Percentiles rank a stretch among this genome's conserved stretches.
Conservation (phyloP, 2,797 vertebrate genomes). For the Diplodus sargus region DNA sequence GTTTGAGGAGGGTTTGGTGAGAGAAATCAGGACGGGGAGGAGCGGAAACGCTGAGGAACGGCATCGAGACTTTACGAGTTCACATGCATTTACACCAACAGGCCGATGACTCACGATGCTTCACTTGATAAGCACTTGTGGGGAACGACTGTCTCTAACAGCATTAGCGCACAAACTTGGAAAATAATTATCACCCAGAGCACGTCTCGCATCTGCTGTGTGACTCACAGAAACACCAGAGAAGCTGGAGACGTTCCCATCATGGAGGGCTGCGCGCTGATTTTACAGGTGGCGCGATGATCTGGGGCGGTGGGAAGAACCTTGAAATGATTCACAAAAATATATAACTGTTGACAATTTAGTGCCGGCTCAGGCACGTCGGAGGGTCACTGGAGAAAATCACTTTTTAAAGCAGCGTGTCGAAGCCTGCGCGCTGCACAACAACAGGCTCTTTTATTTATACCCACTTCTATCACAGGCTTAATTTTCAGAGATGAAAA, state of each 20-base stretch:
- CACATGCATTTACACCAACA: conserved; percentile 56
- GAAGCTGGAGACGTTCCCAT: conserved; percentile 26
- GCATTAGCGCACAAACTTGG: conserved; percentile 30
- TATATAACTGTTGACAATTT: conserved; percentile 3
- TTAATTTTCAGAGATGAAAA: conserved; percentile 66
- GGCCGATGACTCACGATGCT: conserved; percentile 55
- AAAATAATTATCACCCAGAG: conserved; percentile 48
- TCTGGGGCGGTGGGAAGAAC: conserved; percentile 4
- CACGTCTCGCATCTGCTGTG: conserved; percentile 46
- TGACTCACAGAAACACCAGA: conserved; percentile 50
- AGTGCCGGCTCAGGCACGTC: conserved; percentile 11
- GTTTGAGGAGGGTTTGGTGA: conserved; percentile 46
- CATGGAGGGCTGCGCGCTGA: conserved; percentile 8
- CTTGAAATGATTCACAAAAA: conserved; percentile 27
- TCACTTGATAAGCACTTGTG: conserved; percentile 55
- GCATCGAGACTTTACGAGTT: conserved; percentile 32
- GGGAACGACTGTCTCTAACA: conserved; percentile 29
- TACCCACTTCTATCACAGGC: conserved; percentile 29
- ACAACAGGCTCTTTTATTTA: conserved; percentile 46
- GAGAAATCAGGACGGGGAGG: conserved; percentile 39
- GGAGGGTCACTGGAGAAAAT: conserved; percentile 27
- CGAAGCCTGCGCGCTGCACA: conserved; percentile 7
- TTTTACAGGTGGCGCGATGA: conserved; percentile 31
- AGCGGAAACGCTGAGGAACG: conserved; percentile 39
- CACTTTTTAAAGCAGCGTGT: background rate